Evolutionary conservation across 2,113 vertebrate species (phyloP).

Genomic region (Atractosteus spatula): DNA sequence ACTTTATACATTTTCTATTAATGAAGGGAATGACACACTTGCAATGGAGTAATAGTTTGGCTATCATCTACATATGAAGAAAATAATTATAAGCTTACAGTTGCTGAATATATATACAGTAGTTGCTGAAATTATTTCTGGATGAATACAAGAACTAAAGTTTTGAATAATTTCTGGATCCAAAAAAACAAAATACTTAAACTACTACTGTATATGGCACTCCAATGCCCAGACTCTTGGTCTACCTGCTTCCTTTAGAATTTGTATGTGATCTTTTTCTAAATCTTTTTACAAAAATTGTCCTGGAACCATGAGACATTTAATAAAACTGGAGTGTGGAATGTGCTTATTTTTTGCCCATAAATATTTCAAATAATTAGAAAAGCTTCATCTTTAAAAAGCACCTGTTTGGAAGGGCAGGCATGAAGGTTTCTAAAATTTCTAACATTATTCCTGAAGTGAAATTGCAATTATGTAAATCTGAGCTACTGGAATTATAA

Average conservation of each 20-base stretch:
- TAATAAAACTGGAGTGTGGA: constrained; percentile 31
- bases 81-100: too few relatives aligned
- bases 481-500: constrained; percentile 56
- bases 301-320: constrained; percentile 43
- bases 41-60: too few relatives aligned
- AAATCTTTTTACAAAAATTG: constrained; percentile 51
- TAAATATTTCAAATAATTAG: constrained; percentile 54
- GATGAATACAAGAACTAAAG: constrained; percentile 56
- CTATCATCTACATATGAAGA: too few relatives aligned
- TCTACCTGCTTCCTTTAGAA: constrained; percentile 59
- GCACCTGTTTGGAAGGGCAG: constrained; percentile 49
- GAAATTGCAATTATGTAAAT: constrained; percentile 58
- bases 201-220: constrained; percentile 44
- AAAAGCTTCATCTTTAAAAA: constrained; percentile 35
- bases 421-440: constrained; percentile 29
- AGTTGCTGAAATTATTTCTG: constrained; percentile 43
- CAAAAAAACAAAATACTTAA: constrained; percentile 61
- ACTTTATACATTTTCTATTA: too few relatives aligned
- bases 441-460: constrained; percentile 38
- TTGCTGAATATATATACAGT: too few relatives aligned
- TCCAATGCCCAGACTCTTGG: constrained; percentile 43
- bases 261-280: constrained; percentile 52
- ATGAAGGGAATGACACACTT: too few relatives aligned
- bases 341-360: constrained; percentile 36
- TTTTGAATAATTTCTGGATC: constrained; percentile 53